Evolutionary conservation across 2,888 invertebrate genomes (phyloP).

Genomic region (Eristalis pertinax): DNA sequence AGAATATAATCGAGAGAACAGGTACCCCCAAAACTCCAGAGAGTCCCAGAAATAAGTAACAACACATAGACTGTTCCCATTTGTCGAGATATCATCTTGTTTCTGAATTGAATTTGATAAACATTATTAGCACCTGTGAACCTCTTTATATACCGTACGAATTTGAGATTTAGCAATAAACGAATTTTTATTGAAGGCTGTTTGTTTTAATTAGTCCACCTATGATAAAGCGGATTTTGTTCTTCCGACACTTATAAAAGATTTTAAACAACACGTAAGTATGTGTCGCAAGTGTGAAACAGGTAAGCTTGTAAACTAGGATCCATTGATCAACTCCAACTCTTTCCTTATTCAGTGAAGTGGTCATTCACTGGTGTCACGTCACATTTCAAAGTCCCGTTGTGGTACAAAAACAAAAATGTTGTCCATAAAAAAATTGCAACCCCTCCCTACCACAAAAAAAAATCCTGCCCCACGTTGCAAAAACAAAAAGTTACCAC

Average conservation of each 20-base stretch:
- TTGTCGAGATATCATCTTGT: not conserved
- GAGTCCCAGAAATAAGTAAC: not conserved
- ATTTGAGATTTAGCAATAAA: conserved; percentile 1
- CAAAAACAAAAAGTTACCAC: too few species aligned
- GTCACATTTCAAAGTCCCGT: too few species aligned
- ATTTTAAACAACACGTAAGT: not conserved
- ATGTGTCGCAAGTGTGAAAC: not conserved
- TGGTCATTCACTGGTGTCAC: too few species aligned
- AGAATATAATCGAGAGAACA: not conserved
- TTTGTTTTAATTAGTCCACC: not conserved
- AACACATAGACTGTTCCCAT: not conserved
- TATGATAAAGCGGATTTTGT: not conserved
- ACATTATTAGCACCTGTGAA: not conserved
- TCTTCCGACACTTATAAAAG: not conserved
- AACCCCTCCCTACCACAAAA: too few species aligned
- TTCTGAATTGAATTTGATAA: not conserved
- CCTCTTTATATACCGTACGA: conserved; percentile 8
- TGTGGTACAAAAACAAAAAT: too few species aligned
- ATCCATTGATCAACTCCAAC: not conserved
- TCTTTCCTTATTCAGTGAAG: too few species aligned
- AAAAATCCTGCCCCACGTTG: too few species aligned
- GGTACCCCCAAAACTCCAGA: conserved; percentile 20
- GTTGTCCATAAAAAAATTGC: too few species aligned
- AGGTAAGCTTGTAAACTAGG: not conserved
- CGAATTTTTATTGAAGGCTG: conserved; percentile 8